Percentiles rank a stretch among this genome's conserved stretches.
Conservation (phyloP, 2,113 vertebrate genomes). For the Mirounga angustirostris region DNA sequence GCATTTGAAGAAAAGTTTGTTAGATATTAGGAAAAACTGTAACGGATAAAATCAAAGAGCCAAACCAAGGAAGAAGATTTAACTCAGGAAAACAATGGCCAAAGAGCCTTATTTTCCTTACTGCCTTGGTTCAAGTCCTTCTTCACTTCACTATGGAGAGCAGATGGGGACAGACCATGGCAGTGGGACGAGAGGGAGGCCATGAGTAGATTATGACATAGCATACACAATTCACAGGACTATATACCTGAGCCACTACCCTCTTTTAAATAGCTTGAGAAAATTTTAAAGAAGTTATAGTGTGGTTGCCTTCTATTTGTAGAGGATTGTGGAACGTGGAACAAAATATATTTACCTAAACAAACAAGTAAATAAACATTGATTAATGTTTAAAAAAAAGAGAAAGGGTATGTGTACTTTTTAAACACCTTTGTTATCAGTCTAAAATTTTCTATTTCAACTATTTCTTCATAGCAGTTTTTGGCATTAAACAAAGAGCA, state of each 20-base stretch:
- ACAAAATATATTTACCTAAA: background rate
- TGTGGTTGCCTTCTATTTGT: background rate
- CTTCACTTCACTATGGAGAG: background rate
- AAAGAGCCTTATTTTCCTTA: background rate
- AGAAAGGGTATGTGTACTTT: background rate
- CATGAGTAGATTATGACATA: background rate
- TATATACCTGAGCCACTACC: background rate
- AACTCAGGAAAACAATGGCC: background rate
- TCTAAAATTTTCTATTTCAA: slow-evolving; percentile 15
- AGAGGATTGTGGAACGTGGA: background rate
- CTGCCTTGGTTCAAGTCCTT: background rate
- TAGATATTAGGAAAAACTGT: background rate
- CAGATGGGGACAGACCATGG: background rate
- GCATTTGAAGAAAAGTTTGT: slow-evolving; percentile 5
- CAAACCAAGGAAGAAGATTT: background rate
- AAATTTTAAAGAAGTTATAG: background rate
- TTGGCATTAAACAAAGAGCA: background rate
- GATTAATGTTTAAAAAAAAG: background rate
- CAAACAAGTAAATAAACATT: background rate
- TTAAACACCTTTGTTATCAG: background rate
- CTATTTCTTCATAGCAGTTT: background rate
- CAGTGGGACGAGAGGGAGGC: background rate
- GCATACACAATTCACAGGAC: background rate
- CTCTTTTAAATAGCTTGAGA: background rate
- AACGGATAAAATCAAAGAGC: slow-evolving; percentile 16